Evolutionary conservation across 2,113 vertebrate species (phyloP), one percentile per base, ranked within the genome.

Genomic region (Callocephalon fimbriatum): DNA sequence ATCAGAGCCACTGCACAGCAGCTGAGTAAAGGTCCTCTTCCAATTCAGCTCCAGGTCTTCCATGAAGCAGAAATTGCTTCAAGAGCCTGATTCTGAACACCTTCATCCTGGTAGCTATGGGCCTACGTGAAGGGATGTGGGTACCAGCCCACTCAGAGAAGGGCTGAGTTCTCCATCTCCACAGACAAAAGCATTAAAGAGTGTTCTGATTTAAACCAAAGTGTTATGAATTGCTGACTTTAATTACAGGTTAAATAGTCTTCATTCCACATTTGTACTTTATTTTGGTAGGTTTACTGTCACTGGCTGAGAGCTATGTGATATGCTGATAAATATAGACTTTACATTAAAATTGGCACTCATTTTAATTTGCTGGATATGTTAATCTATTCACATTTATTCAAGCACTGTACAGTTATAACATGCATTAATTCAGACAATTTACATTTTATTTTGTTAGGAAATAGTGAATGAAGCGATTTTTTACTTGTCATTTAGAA

Each of bases 391-490:
- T 93, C 93, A 70, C 76, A 56, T 86, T 94, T 93, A 78, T 66
- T 84, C 47, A 71, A 89, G 73, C 65, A 54, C 76, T 3, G 3
- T 63, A 74, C 37, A 45, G 76, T 80, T 93, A 86, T 88, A 90
- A 94, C 4, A 17, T 32, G 37, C 61, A 91, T 89, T 95, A 94
- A 96, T 94, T 80, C 90, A 63, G 73, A 84, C 59, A 66, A 94
- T 96, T 93, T 97, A 81, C 90, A 94, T 94, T 91, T 94, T 78
- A 94, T 91, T 97, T 90, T 93, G 77, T 90, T 93, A 87, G 84
- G 77, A 96, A 96, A 89, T 63, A 81, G 92, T 81, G 86, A 97
- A 95, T 72, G 76, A 81, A 93, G 51, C 68, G 18, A 62, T 87
- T 94, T 58, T 91, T 89, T 53, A 73, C 87, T 84, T 74, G 73